These are phyloP conservation scores for Anadara kagoshimensis DNA, from an alignment of 1,140 invertebrate species.

Conservation along the genomic window DNA sequence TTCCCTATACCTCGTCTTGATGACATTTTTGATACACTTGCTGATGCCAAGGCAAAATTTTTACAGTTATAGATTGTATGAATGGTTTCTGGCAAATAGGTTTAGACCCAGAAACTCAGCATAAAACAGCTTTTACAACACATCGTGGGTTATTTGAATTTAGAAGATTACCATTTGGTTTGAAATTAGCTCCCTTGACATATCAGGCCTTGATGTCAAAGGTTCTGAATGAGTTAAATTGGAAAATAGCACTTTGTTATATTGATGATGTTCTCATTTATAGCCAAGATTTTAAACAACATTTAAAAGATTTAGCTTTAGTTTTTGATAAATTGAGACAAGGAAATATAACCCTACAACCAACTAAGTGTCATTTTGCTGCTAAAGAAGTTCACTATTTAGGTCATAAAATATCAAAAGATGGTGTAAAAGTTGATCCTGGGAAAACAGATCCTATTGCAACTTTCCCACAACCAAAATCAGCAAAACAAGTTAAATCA, in stretches of 20 bases:
- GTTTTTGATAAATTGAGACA: conserved; percentile 16
- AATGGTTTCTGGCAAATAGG: conserved; percentile 46
- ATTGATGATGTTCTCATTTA: conserved; percentile 48
- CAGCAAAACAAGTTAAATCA: conserved; percentile 7
- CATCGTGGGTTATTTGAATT: conserved; percentile 36
- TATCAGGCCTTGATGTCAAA: conserved; percentile 25
- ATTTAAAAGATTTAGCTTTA: conserved; percentile 19
- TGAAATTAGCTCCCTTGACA: conserved; percentile 22
- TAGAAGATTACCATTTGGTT: conserved; percentile 40
- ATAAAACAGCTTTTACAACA: conserved; percentile 51
- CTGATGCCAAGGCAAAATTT: conserved; percentile 30
- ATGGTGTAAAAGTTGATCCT: conserved; percentile 32
- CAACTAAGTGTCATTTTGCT: conserved; percentile 42
- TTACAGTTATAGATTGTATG: conserved; percentile 38
- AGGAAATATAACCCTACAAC: conserved; percentile 31
- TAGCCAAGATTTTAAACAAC: conserved; percentile 29
- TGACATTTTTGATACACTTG: conserved; percentile 45
- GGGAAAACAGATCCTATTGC: conserved; percentile 27
- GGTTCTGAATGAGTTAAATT: conserved; percentile 28
- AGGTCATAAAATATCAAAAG: conserved; percentile 36
- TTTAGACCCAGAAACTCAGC: conserved; percentile 30
- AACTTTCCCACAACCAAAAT: conserved; percentile 21
- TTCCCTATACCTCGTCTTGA: conserved; percentile 42
- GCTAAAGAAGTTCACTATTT: conserved; percentile 25
- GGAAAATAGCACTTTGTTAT: conserved; percentile 31